Base-by-base conservation (phyloP, 2,888 invertebrate species). In the Petrolisthes manimaculis region DNA sequence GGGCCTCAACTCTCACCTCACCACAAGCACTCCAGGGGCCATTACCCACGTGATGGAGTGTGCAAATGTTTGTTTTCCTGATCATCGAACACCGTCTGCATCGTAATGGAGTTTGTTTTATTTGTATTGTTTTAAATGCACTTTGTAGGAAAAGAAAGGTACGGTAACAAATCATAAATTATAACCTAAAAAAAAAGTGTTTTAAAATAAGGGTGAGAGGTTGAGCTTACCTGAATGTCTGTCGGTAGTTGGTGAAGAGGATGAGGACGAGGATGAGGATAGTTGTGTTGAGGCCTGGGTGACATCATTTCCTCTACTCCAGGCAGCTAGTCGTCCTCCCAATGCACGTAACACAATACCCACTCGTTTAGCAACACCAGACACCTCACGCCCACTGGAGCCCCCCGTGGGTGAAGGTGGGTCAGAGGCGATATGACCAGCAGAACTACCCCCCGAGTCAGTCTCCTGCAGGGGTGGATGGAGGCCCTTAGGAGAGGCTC, bases 251-350 rank as follows among this genome's bases (percentile, higher is more conserved):
- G 87, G 87, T 12, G 87, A 87, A 24, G 86, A 86, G 4, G 87
- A 87, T 21, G 87, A 87, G 18, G 87, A 87, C 18, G 87, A 87
- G 3, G 87, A 87, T 12, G 87, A 87, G 6, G 87, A 87, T 24
- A 83, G 79, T 56, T 83, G 87, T 6, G 78, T 77, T 8, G 87
- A 83, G 14, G 78, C 79, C 77, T 83, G 83, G 5, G 87, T 71
- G 21, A 78, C 87, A 8, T 87, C 87, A 12, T 51, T 53, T 51
- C 87, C 87, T 14, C 83, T 80, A 51, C 87, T 69, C 87, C 87
- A 87, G 14, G 87, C 87, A 21, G 83, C 86, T 71, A 89, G 79
- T 71, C 89, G 84, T 54, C 89, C 89, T 54, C 86, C 89, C 71
- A 89, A 56, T 14, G 89, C 89, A 6, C 89, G 79, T 14, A 89